Conservation (phyloP, 2,113 vertebrate species). For the Nestor notabilis region DNA sequence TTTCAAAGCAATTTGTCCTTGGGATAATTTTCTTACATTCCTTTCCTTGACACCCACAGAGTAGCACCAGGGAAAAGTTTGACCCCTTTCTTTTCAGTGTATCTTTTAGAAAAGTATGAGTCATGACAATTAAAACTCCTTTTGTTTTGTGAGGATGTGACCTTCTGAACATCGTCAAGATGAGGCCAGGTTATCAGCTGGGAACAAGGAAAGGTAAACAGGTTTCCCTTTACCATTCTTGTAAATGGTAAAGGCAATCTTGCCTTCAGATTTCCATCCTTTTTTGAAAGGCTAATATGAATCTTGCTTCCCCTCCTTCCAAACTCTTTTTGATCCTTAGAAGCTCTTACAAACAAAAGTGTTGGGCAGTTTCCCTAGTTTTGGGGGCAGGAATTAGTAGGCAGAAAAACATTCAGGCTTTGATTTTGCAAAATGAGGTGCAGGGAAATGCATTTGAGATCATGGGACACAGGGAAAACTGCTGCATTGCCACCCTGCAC, state of each 20-base stretch:
- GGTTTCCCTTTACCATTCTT: not conserved
- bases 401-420: not conserved
- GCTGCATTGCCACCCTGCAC: not conserved
- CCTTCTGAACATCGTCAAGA: not conserved
- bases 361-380: not conserved
- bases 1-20: not conserved
- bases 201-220: not conserved
- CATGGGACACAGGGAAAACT: not conserved
- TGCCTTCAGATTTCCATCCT: not conserved
- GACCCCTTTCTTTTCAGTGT: not conserved
- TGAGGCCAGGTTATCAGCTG: not conserved
- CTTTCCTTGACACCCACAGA: not conserved
- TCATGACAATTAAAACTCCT: not conserved
- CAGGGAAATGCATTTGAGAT: not conserved
- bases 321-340: not conserved
- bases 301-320: not conserved
- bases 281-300: not conserved
- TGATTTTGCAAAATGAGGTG: not conserved
- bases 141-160: not conserved
- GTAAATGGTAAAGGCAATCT: not conserved
- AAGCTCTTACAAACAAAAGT: not conserved
- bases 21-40: not conserved
- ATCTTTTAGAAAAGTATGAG: not conserved
- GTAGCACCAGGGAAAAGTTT: not conserved
- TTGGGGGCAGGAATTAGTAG: not conserved